Evolutionary conservation across 2,888 invertebrate species (phyloP).

Genomic region (Andrena haemorrhoa): DNA sequence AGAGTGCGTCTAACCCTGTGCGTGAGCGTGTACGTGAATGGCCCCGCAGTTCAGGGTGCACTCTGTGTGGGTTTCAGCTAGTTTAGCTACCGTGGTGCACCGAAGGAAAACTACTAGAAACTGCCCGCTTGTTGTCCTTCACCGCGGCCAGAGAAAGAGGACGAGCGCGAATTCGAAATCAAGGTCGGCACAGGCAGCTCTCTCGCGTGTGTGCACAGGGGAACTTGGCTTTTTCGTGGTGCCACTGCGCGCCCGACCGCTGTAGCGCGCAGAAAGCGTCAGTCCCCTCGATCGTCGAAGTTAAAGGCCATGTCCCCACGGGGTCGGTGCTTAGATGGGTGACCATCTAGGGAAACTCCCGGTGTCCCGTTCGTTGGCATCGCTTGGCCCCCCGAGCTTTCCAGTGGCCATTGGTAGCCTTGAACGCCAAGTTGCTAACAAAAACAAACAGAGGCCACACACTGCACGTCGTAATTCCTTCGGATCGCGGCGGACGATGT

Average conservation of each 20-base stretch:
- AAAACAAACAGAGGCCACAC: not conserved
- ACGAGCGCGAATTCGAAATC: conserved; percentile 66
- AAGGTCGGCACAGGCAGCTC: conserved; percentile 59
- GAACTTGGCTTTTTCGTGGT: conserved; percentile 23
- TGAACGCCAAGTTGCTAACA: not conserved
- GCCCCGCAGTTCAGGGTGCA: not conserved
- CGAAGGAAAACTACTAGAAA: conserved; percentile 49
- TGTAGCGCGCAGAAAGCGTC: not conserved
- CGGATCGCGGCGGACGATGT: not conserved
- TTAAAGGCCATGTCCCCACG: not conserved
- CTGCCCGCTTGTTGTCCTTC: conserved; percentile 11
- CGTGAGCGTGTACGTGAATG: conserved; percentile 4
- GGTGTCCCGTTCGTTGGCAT: not conserved
- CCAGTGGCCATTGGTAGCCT: not conserved
- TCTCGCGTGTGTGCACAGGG: conserved; percentile 10
- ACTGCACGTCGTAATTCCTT: not conserved
- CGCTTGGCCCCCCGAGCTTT: not conserved
- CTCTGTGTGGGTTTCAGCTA: conserved; percentile 17
- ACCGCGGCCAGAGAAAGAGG: not conserved
- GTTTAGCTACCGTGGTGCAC: conserved; percentile 15
- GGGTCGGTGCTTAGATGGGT: not conserved
- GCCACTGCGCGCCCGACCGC: not conserved
- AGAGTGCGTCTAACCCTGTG: not conserved
- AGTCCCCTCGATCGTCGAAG: not conserved
- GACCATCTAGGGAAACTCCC: not conserved